phyloP scores from a whole-genome alignment of 2,113 vertebrate genomes.

The Gasterosteus aculeatus region DNA sequence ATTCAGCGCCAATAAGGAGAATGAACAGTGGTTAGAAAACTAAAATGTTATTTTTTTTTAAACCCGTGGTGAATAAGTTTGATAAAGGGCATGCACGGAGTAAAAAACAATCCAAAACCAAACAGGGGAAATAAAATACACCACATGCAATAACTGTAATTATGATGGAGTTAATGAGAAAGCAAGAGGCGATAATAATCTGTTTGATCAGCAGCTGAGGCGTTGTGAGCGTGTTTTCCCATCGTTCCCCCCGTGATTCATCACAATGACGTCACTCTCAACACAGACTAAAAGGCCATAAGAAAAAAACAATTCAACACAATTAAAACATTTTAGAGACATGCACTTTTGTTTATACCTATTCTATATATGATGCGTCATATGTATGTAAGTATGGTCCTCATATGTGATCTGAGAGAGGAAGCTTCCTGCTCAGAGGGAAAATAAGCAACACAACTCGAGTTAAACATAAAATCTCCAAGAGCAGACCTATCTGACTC shows the following conservation, averaged over 20 bases:
- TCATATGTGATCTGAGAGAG: background rate
- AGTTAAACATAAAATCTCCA: conserved; percentile 1
- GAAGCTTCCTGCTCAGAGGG: no score
- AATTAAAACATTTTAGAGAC: background rate
- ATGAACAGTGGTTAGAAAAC: background rate
- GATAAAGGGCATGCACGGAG: background rate
- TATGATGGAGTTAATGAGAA: background rate
- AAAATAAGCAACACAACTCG: background rate
- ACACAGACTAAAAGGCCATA: background rate
- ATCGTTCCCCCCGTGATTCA: background rate
- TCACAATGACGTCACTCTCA: background rate
- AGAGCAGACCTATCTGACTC: conserved; percentile 16
- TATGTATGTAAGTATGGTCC: background rate
- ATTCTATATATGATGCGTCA: background rate
- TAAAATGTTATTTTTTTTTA: conserved; percentile 22
- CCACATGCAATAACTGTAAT: background rate
- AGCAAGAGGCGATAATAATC: background rate
- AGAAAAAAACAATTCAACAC: background rate
- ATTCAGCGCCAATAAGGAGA: conserved; percentile 20
- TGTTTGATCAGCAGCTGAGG: background rate
- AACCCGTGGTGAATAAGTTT: conserved; percentile 2
- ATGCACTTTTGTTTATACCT: background rate
- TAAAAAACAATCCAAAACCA: background rate
- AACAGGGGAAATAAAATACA: background rate
- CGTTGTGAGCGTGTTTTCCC: background rate